Evolutionary conservation across 2,113 vertebrate species (phyloP), one percentile per base, ranked within the genome.

Genomic region (Protomyctophum bolini): DNA sequence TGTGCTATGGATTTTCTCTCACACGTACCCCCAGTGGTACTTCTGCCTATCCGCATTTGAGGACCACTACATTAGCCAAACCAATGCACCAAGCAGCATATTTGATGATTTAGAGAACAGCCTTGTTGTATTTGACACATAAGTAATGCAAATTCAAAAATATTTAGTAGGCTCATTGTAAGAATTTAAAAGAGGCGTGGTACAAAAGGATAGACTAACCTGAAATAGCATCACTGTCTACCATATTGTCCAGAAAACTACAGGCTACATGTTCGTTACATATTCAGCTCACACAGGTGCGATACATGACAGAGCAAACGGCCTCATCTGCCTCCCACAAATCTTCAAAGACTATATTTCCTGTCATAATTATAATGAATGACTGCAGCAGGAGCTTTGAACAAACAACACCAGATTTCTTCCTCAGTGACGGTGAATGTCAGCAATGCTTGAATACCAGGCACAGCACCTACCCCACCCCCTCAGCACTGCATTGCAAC

Each of bases 271-370:
- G 50, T 14, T 79, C 66, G 77, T 84, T 73, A 76, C 59, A 69
- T 52, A 63, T 70, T 64, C 47, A 8, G 28, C 48, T 72, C 64
- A n/a, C 51, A 57, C 81, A 79, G 64, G 72, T 81, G 70, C 63
- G 11, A 72, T 54, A 64, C 45, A 65, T 66, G 74, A 75, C 9
- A 21, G 33, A 21, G 68, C 55, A 54, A 51, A 47, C 81, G 78
- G 63, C 68, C 74, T 74, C 67, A 70, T 65, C 79, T 84, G 86
- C 58, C 64, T 71, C 66, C 47, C 63, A 68, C 68, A 50, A 45
- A 65, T 46, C 59, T 9, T 8, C 1, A 9, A 56, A 71, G 65
- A 56, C 73, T 63, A 55, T 72, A 12, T 54, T 86, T 82, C 69
- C 55, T 71, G 72, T 82, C 79, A 67, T 48, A 21, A 21, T 21